Evolutionary conservation across 2,888 invertebrate genomes (phyloP).

Genomic region (Chloromyia formosa): DNA sequence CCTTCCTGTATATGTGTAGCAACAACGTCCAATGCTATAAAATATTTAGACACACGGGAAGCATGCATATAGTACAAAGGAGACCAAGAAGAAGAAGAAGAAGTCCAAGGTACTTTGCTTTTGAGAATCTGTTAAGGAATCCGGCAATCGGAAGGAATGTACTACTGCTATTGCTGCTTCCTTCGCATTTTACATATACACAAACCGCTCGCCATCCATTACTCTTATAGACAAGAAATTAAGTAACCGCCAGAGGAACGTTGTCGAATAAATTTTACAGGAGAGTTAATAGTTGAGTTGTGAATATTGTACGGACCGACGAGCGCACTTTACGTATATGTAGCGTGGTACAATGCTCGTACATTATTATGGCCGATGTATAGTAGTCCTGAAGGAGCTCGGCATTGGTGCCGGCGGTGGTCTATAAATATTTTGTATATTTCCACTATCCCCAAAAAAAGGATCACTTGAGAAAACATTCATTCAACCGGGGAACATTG

Average conservation of each 20-base stretch:
- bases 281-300: constrained; percentile 41
- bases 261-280: constrained; percentile 38
- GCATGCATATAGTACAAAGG: not conserved
- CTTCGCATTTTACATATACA: no score
- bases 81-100: not conserved
- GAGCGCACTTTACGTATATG: no score
- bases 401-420: not conserved
- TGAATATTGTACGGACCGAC: constrained; percentile 4
- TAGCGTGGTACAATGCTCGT: no score
- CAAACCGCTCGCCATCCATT: constrained; percentile 15
- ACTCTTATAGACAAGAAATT: constrained; percentile 38
- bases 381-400: no score
- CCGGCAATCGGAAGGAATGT: constrained; percentile 1
- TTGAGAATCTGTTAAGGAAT: constrained; percentile 23
- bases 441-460: constrained; percentile 26
- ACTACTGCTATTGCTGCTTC: not conserved
- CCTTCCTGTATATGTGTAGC: not conserved
- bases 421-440: constrained; percentile 32
- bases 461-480: constrained; percentile 24
- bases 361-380: no score
- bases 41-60: not conserved
- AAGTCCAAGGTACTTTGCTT: constrained; percentile 14
- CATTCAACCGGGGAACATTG: constrained; percentile 32
- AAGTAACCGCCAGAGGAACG: constrained; percentile 36
- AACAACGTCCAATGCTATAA: constrained; percentile 12